Base-by-base conservation (phyloP, 2,797 vertebrate species). In the Silurus lanzhouensis region DNA sequence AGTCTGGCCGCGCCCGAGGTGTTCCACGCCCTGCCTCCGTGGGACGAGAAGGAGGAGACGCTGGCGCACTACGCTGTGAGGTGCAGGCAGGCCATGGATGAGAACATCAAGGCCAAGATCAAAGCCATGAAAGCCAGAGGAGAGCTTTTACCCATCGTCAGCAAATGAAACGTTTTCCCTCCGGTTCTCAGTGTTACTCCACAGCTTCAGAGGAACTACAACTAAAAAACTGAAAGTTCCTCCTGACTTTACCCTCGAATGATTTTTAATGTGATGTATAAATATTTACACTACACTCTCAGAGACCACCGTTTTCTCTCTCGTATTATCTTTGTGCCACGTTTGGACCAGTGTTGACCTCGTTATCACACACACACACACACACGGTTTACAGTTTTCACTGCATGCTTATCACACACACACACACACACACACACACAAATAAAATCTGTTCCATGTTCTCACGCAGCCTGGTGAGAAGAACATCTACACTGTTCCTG, bases 101-200 rank as follows among this genome's bases (percentile, higher is more conserved):
- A 94, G 64, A 90, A 66, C 89, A 93, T 93, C 15, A 93, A 91
- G 84, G 91, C 90, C 81, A 93, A 94, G 85, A 93, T 94, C 85
- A 93, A 94, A 89, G 86, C 57, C 25, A 93, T 93, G 93, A 94
- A 93, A 83, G 91, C 91, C 74, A 93, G 87, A 25, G 0, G 87
- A 14, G 92, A 89, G 9, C 92, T 91, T 87, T 88, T 94, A 93
- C 94, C 96, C 55, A 96, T 94, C 87, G 91, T 93, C 91, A 93
- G 92, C 89, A 93, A 93, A 89, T 93, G 82, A 91, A 75, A 17
- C 27, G 3, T 19, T 15, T 4, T 31, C 52, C 71, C 44, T 48
- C 7, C 17, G 38, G 19, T 0, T 20, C 68, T 71, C 31, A 1
- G 31, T 7, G 68, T 7, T 15, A 13, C 13, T 0, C 25, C 12